phyloP scores from a whole-genome alignment of 2,113 vertebrate genomes.

The Pica pica region DNA sequence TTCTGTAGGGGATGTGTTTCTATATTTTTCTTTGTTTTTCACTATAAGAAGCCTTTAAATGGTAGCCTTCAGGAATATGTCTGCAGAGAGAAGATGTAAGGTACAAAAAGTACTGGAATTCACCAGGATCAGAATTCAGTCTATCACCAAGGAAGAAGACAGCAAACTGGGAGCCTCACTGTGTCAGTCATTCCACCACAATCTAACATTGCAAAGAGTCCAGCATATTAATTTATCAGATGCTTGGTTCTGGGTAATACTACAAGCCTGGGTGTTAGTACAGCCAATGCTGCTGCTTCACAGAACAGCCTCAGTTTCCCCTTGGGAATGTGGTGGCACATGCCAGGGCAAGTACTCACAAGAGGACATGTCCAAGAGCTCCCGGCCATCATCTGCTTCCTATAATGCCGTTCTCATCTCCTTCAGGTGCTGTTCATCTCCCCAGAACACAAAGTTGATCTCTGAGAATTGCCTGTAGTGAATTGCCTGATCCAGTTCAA shows the following conservation, averaged over 20 bases:
- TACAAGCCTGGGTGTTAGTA: background rate
- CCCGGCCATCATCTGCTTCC: background rate
- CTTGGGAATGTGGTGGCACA: background rate
- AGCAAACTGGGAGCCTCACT: background rate
- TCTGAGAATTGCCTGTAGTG: background rate
- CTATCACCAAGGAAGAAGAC: background rate
- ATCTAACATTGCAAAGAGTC: background rate
- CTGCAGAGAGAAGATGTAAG: background rate
- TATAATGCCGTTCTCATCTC: background rate
- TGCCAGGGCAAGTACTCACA: background rate
- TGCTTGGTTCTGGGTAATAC: background rate
- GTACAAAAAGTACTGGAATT: background rate
- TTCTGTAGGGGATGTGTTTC: background rate
- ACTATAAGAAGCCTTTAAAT: background rate
- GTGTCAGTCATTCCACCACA: background rate
- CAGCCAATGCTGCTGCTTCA: background rate
- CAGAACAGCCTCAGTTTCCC: background rate
- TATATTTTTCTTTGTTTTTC: background rate
- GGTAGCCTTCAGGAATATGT: background rate
- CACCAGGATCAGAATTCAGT: background rate
- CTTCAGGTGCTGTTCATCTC: background rate
- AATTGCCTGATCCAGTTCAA: background rate
- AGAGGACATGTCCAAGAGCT: background rate
- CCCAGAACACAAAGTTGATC: background rate
- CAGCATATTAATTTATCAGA: background rate